These are phyloP conservation scores for Oxyscelio sp. DNA, from an alignment of 2,888 invertebrate species.

Conservation along the genomic window DNA sequence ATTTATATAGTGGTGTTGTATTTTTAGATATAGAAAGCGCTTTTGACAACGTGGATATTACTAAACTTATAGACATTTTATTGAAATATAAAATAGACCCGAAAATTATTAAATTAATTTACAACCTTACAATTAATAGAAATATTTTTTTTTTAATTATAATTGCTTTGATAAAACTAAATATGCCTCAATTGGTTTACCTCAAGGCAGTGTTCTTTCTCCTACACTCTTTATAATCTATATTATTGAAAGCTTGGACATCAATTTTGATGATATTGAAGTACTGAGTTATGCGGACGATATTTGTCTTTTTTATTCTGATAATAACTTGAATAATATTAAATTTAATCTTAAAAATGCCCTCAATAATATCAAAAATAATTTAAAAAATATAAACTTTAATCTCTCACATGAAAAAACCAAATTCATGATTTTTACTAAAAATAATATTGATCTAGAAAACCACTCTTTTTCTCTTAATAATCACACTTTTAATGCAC, in stretches of 20 bases:
- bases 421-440: constrained; percentile 1
- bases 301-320: neutral
- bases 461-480: neutral
- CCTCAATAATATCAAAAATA: no score
- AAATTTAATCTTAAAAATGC: no score
- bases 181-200: neutral
- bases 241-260: neutral
- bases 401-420: neutral
- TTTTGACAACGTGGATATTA: no score
- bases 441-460: neutral
- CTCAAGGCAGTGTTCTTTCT: neutral
- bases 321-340: no score
- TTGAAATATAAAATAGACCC: no score
- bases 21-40: no score
- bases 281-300: neutral
- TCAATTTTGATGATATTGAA: neutral
- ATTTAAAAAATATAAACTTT: neutral
- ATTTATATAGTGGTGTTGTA: no score
- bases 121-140: no score
- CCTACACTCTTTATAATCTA: neutral
- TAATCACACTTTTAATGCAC: neutral
- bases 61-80: no score
- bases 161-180: neutral
- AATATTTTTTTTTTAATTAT: no score
- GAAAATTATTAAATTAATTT: no score